Percentiles rank a stretch among this genome's conserved stretches.
phyloP scores from a whole-genome alignment of 2,888 invertebrate genomes.

The Mycalesis mineus region DNA sequence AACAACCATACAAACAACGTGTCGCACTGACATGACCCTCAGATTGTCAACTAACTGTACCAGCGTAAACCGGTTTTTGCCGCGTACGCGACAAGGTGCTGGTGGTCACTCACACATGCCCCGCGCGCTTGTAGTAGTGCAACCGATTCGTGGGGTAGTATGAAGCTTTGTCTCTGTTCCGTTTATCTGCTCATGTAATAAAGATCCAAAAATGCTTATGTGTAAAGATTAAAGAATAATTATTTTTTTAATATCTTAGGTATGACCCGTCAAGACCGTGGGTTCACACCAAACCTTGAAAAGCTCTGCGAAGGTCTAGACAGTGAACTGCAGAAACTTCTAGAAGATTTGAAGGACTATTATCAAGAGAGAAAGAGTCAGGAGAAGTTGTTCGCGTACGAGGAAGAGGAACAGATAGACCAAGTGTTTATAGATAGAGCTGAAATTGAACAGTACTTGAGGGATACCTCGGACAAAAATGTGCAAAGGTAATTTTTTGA shows the following conservation, averaged over 20 bases:
- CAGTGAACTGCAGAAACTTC: conserved; percentile 77
- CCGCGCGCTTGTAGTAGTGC: too few relatives aligned
- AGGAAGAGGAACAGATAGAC: conserved; percentile 58
- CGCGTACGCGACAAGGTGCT: too few relatives aligned
- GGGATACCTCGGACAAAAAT: conserved; percentile 66
- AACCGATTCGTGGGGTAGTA: too few relatives aligned
- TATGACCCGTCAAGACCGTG: conserved; percentile 87
- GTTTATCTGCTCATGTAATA: too few relatives aligned
- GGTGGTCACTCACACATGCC: too few relatives aligned
- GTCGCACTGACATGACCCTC: too few relatives aligned
- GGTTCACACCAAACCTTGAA: conserved; percentile 85
- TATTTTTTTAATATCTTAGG: conserved; percentile 39
- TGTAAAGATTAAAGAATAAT: too few relatives aligned
- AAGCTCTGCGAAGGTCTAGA: conserved; percentile 83
- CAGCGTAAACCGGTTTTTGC: too few relatives aligned
- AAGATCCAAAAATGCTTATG: too few relatives aligned
- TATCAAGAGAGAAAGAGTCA: conserved; percentile 63
- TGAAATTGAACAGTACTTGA: conserved; percentile 73
- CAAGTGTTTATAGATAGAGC: conserved; percentile 68
- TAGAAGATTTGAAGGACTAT: conserved; percentile 84
- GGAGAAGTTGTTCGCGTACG: conserved; percentile 50
- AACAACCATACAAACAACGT: too few relatives aligned
- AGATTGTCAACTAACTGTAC: too few relatives aligned
- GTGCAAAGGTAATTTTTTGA: conserved; percentile 65
- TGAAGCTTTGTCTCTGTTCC: too few relatives aligned